phyloP scores from a whole-genome alignment of 2,113 vertebrate species.

The Proteles cristata region DNA sequence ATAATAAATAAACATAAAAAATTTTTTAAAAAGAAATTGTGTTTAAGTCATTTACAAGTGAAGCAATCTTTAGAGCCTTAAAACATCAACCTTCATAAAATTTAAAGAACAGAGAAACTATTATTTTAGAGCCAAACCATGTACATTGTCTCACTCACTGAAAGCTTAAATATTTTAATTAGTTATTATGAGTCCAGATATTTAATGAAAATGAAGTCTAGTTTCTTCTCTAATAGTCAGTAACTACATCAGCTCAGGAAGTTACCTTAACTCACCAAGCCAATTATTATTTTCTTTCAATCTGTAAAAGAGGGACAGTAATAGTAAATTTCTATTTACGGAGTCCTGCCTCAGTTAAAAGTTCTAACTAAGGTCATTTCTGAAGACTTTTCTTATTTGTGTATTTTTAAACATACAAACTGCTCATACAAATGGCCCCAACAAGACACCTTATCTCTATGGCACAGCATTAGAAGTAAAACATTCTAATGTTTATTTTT shows the following conservation, averaged over 20 bases:
- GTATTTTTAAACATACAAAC: neutral
- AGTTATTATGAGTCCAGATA: neutral
- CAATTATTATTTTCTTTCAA: neutral
- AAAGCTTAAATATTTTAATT: neutral
- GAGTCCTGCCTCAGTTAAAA: neutral
- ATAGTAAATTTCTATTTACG: neutral
- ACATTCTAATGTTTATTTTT: neutral
- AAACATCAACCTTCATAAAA: neutral
- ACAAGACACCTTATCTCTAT: neutral
- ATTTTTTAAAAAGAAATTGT: neutral
- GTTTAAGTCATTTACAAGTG: neutral
- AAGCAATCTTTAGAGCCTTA: neutral
- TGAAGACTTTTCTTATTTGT: neutral
- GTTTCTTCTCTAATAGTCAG: neutral
- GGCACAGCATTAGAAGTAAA: neutral
- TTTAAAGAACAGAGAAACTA: neutral
- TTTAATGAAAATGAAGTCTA: neutral
- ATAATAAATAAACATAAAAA: too few species aligned
- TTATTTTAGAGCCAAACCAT: neutral
- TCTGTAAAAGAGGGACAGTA: neutral
- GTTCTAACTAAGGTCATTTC: neutral
- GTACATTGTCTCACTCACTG: neutral
- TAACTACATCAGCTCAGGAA: neutral
- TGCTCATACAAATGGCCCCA: neutral
- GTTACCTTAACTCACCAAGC: neutral